Evolutionary conservation across 2,797 vertebrate species (phyloP), one percentile per base, ranked within the genome.

Genomic region (Cuniculus paca): DNA sequence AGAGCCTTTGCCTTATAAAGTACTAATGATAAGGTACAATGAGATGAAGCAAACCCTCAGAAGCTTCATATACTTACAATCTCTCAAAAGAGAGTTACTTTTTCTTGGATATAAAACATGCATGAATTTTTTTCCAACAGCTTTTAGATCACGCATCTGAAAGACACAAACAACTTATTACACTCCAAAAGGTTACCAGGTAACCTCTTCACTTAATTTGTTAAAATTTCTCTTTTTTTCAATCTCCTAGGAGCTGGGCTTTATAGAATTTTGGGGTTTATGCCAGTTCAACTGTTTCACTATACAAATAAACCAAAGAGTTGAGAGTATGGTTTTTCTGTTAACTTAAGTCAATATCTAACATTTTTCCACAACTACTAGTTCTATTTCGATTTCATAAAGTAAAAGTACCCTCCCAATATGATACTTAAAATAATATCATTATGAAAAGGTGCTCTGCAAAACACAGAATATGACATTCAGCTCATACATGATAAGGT

Each of bases 31-130:
- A 90, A 94, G 8, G 6, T 56, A 88, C 0, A 39, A 58, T 54
- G 50, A 85, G 31, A 95, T 84, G n/a, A 89, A 96, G 34, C 56
- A 97, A 94, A 95, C 60, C 20, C 60, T 91, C 31, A 72, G 83
- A 96, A 94, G 63, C 31, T 39, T 82, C 54, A 9, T 60, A 85
- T 98, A 99, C 99, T 77, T 97, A 99, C 99, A 99, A 98, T 99
- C 99, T 98, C 99, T 99, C 95, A 99, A 99, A 80, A 99, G 99
- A 0, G 99, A 97, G 2, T 99, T 99, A 97, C 99, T 99, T 97
- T 99, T 99, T 98, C 99, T 99, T 1, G 99, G 99, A 83, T 99
- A 99, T 98, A 99, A 98, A 79, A 99, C 99, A 60, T 99, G 99
- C 96, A 99, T 96, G 98, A 99, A 99, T 97, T 99, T 99, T 97